Conservation (phyloP, 2,888 invertebrate genomes). For the Pseudococcus jackbeardsleyi region DNA sequence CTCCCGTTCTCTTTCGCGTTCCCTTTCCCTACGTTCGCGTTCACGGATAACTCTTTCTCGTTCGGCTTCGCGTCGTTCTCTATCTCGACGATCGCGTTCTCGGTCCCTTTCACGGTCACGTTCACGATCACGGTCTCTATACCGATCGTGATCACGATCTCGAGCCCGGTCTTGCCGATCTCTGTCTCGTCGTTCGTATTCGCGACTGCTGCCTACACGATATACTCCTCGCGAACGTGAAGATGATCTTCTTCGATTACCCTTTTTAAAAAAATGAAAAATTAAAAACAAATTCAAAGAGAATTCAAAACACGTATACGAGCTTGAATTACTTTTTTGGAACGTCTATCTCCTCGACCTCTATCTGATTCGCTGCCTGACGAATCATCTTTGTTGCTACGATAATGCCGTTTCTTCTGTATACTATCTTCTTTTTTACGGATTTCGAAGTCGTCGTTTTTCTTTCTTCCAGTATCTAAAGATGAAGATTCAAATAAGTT, state of each 20-base stretch:
- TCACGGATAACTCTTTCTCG: conserved; percentile 43
- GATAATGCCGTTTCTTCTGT: conserved; percentile 90
- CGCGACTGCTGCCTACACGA: conserved; percentile 62
- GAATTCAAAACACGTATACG: too few species aligned
- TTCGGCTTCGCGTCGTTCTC: conserved; percentile 62
- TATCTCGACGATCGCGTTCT: conserved; percentile 44
- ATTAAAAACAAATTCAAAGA: not conserved
- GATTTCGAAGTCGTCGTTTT: conserved; percentile 76
- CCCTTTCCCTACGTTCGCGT: conserved; percentile 69
- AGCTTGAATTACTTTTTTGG: conserved; percentile 66
- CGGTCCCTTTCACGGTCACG: conserved; percentile 29
- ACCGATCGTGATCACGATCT: conserved; percentile 20
- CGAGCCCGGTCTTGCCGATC: not conserved
- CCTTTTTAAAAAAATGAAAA: conserved; percentile 37
- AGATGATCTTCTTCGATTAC: conserved; percentile 63
- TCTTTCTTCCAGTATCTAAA: conserved; percentile 4
- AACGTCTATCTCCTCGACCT: conserved; percentile 74
- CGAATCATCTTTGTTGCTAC: conserved; percentile 85
- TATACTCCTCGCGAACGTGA: conserved; percentile 65
- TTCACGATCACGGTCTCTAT: conserved; percentile 27
- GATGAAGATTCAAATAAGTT: not conserved
- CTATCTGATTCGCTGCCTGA: conserved; percentile 75
- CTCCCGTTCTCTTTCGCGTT: conserved; percentile 66
- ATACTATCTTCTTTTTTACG: conserved; percentile 84
- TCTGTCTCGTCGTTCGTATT: conserved; percentile 60